Percentiles rank a stretch among this genome's conserved stretches.
phyloP scores from a whole-genome alignment of 2,797 vertebrate species.

The Uromys caudimaculatus region DNA sequence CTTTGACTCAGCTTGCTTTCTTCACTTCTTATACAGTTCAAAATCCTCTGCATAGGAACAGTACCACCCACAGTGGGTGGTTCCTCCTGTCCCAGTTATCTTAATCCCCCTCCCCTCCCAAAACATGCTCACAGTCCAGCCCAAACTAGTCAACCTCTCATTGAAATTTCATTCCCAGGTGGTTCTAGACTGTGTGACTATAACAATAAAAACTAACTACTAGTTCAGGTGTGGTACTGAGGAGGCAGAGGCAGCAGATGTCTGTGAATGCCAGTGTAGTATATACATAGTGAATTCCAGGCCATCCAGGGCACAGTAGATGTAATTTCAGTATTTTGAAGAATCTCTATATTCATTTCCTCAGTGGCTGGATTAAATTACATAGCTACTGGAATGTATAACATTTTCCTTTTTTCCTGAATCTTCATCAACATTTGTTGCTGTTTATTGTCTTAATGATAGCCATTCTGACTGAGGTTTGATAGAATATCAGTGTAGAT shows the following conservation, averaged over 20 bases:
- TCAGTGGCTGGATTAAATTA: neutral
- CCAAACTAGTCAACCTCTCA: neutral
- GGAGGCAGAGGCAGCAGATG: neutral
- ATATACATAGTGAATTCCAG: neutral
- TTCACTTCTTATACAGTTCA: neutral
- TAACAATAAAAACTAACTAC: neutral
- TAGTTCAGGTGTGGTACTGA: neutral
- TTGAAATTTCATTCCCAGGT: neutral
- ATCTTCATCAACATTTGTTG: neutral
- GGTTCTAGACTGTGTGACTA: neutral
- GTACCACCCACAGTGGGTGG: neutral
- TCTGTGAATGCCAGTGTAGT: neutral
- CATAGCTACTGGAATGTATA: neutral
- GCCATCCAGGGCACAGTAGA: neutral
- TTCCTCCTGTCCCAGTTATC: neutral
- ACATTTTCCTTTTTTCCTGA: neutral
- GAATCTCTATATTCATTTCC: neutral
- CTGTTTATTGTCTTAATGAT: neutral
- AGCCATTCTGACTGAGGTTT: neutral
- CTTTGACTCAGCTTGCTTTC: neutral
- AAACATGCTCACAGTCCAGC: neutral
- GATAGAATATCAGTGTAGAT: neutral
- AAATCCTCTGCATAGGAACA: neutral
- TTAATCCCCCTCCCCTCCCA: neutral
- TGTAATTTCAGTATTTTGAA: neutral